Conservation (phyloP, 2,113 vertebrate genomes). For the Cepphus grylle region DNA sequence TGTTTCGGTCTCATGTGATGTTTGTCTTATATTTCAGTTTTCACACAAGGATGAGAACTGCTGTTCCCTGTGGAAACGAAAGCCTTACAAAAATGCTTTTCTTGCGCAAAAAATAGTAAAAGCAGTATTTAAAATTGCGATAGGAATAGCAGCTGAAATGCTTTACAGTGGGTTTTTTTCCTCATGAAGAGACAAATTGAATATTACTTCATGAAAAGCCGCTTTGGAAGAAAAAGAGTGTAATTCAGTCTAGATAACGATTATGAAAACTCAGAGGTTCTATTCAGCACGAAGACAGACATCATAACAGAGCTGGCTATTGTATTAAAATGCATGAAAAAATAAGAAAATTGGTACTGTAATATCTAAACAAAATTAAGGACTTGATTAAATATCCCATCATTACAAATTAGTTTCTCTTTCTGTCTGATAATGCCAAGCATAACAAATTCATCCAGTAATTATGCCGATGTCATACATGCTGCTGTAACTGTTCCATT, state of each 20-base stretch:
- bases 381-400: constrained; percentile 49
- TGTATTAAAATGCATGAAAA: constrained; percentile 17
- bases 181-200: not conserved
- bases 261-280: not conserved
- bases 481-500: constrained; percentile 41
- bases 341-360: constrained; percentile 10
- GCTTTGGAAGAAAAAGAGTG: not conserved
- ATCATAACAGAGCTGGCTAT: not conserved
- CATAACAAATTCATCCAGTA: constrained; percentile 51
- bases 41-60: not conserved
- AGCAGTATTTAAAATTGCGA: constrained; percentile 1
- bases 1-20: not conserved
- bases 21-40: not conserved
- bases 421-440: constrained; percentile 24
- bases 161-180: not conserved
- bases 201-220: not conserved
- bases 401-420: constrained; percentile 53
- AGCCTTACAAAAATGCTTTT: not conserved
- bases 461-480: constrained; percentile 28
- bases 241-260: not conserved
- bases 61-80: not conserved
- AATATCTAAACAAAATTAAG: constrained; percentile 53
- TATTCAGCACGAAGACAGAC: not conserved
- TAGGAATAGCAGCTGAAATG: not conserved
- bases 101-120: constrained; percentile 24